Conservation (phyloP, 2,888 invertebrate species). For the Lasius fuliginosus region DNA sequence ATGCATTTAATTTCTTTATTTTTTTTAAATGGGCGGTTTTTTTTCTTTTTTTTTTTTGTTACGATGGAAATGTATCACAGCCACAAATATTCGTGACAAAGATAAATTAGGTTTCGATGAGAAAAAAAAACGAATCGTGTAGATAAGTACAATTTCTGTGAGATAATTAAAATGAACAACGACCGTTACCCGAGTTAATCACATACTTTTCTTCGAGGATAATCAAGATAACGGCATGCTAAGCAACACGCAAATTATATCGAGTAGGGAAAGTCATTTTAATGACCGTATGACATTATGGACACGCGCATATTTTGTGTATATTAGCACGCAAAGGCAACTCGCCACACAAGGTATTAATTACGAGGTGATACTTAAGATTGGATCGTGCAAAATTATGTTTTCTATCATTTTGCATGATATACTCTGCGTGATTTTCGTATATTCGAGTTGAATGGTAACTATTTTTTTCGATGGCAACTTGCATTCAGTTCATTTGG, state of each 20-base stretch:
- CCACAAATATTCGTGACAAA: slow-evolving; percentile 6
- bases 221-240: slow-evolving; percentile 47
- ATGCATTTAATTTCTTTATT: background rate
- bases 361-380: slow-evolving; percentile 27
- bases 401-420: slow-evolving; percentile 2
- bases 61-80: background rate
- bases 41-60: background rate
- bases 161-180: slow-evolving; percentile 41
- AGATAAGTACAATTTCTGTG: slow-evolving; percentile 32
- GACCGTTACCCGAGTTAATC: slow-evolving; percentile 40
- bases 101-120: slow-evolving; percentile 12
- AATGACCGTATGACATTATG: slow-evolving; percentile 25
- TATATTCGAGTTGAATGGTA: background rate
- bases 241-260: slow-evolving; percentile 45
- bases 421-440: background rate
- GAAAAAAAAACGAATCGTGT: slow-evolving; percentile 4
- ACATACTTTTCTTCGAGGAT: slow-evolving; percentile 39
- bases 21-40: background rate
- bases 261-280: slow-evolving; percentile 46
- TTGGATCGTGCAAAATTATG: slow-evolving; percentile 19
- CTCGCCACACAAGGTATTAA: slow-evolving; percentile 9
- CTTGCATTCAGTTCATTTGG: background rate
- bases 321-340: slow-evolving; percentile 44
- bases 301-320: slow-evolving; percentile 41
- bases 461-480: background rate